Percentiles rank a stretch among this genome's conserved stretches.
These are phyloP conservation scores for Limnephilus auricula DNA, from an alignment of 2,888 invertebrate genomes.

Conservation along the genomic window DNA sequence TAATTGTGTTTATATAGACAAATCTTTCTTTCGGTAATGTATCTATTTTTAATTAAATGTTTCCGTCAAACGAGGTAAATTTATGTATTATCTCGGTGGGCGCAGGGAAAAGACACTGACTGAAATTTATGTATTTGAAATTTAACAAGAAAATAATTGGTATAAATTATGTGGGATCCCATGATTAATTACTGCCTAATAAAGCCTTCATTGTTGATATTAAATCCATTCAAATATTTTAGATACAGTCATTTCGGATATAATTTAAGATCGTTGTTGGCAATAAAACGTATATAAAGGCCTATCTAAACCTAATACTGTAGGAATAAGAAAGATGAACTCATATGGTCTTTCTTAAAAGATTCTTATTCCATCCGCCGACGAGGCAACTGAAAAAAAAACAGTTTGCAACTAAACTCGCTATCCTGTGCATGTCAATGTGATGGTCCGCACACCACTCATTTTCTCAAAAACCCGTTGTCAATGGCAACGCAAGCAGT, in stretches of 20 bases:
- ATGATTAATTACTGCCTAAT: not conserved
- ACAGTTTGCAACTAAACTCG: too few species aligned
- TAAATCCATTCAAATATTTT: not conserved
- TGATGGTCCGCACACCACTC: too few species aligned
- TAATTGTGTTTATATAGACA: not conserved
- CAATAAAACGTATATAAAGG: not conserved
- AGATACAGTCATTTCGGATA: not conserved
- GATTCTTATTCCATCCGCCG: too few species aligned
- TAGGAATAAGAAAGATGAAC: not conserved
- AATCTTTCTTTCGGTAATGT: not conserved
- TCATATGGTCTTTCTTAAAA: not conserved
- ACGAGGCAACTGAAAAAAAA: too few species aligned
- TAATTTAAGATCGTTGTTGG: not conserved
- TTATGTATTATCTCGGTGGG: not conserved
- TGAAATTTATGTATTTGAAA: not conserved
- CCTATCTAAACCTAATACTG: not conserved
- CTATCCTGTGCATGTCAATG: too few species aligned
- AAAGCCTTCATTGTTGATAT: not conserved
- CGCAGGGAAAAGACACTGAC: not conserved
- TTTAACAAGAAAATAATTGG: not conserved
- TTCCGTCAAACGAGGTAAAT: not conserved
- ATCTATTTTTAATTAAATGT: constrained; percentile 10
- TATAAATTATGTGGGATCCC: not conserved
- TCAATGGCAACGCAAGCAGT: too few species aligned
- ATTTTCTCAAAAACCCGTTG: too few species aligned